phyloP scores from a whole-genome alignment of 2,888 invertebrate species.

The Clivina fossor region DNA sequence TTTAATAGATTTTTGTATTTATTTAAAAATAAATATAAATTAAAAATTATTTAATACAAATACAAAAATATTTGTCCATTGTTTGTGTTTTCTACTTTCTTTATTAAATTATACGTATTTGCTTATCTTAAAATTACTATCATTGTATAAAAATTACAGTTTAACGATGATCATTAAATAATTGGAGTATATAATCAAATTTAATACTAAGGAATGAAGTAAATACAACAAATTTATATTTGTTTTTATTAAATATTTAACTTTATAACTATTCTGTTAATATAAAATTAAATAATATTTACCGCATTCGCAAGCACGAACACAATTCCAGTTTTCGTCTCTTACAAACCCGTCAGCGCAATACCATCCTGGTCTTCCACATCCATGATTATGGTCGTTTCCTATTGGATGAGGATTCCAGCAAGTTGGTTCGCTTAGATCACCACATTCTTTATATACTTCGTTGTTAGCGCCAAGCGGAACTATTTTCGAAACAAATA shows the following conservation, averaged over 20 bases:
- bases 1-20: too few relatives aligned
- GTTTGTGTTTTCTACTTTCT: conserved; percentile 7
- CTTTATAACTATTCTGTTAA: background rate
- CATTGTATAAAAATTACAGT: too few relatives aligned
- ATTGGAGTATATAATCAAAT: too few relatives aligned
- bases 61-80: too few relatives aligned
- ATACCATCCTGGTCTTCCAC: conserved; percentile 39
- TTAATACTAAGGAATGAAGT: too few relatives aligned
- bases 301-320: conserved; percentile 29
- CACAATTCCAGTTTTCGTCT: conserved; percentile 39
- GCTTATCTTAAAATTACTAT: too few relatives aligned
- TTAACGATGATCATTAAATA: too few relatives aligned
- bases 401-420: conserved; percentile 13
- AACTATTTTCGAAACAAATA: too few relatives aligned
- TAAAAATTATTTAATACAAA: too few relatives aligned
- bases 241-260: background rate
- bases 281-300: conserved; percentile 3
- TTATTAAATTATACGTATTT: background rate
- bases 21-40: too few relatives aligned
- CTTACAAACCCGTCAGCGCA: conserved; percentile 51
- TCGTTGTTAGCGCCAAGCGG: too few relatives aligned
- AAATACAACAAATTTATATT: too few relatives aligned
- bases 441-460: conserved; percentile 29
- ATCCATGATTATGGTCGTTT: conserved; percentile 1
- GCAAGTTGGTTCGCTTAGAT: conserved; percentile 29